Base-by-base conservation (phyloP, 2,797 vertebrate genomes). In the Hydrolagus colliei region DNA sequence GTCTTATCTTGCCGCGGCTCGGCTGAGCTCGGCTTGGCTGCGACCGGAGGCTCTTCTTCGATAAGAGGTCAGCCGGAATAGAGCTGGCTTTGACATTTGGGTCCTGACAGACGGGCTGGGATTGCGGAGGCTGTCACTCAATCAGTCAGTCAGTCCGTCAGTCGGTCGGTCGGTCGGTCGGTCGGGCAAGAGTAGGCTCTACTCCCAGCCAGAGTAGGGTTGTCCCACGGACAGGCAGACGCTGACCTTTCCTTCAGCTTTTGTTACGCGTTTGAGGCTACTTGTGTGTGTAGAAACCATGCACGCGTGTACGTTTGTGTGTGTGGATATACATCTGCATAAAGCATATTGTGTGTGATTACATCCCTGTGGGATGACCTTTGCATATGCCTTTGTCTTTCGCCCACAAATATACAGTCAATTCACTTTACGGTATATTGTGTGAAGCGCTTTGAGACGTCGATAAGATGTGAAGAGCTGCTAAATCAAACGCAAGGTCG, bases 31-130 rank as follows among this genome's bases (percentile, higher is more conserved):
- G 41, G 41, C 41, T 52, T 6, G 41, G 41, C 41, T 52, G 41
- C 63, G 3, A 62, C 77, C 22, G 13, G 61, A 32, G 77, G 77
- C 10, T 9, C 63, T 27, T 6, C 22, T 79, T 27, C 61, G 27
- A 59, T 27, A 79, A 65, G 59, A 79, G 77, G n/a, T 79, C 77
- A 79, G 77, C 59, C 77, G 63, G 77, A 79, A 65, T 59, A 13
- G 61, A 32, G 61, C n/a, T 8, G 62, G 77, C 77, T 65, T 79
- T 79, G 77, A 79, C 77, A 79, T 63, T 65, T 65, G 14, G n/a
- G 77, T 20, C 27, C 61, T 79, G 77, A 63, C 59, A 62, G 32
- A 22, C 61, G 63, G 62, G 4, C 27, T 65, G 62, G 61, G 77
- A 79, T 79, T 79, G n/a, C 77, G 63, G n/a, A 22, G 20, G 13